Percentiles rank a stretch among this genome's conserved stretches.
These are phyloP conservation scores for Cyrtodaria siliqua DNA, from an alignment of 2,888 invertebrate species.

Conservation along the genomic window DNA sequence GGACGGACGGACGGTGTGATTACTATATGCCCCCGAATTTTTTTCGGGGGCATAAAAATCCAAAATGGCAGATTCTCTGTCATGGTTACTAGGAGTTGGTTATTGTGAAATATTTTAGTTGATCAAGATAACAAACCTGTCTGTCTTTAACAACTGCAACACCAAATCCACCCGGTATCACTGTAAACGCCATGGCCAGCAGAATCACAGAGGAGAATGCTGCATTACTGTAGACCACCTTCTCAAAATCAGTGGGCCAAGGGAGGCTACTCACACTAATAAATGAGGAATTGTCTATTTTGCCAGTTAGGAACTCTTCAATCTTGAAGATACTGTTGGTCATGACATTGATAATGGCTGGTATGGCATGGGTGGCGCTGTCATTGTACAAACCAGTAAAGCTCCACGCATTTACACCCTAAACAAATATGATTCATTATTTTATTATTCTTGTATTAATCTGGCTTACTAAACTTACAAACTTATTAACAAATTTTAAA, in stretches of 20 bases:
- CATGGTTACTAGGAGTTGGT: no score
- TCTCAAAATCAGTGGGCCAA: slow-evolving; percentile 60
- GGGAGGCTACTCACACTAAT: slow-evolving; percentile 61
- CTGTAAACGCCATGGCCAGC: slow-evolving; percentile 93
- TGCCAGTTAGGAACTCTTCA: slow-evolving; percentile 6
- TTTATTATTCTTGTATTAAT: no score
- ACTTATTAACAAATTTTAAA: no score
- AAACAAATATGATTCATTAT: no score
- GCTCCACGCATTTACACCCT: no score
- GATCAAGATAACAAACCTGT: slow-evolving; percentile 91
- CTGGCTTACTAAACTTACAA: no score
- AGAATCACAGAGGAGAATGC: slow-evolving; percentile 91
- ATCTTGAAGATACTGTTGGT: slow-evolving; percentile 65
- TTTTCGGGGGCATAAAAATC: no score
- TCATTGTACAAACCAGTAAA: slow-evolving; percentile 88
- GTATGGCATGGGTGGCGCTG: slow-evolving; percentile 92
- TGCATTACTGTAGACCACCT: slow-evolving; percentile 89
- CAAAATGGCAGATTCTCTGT: no score
- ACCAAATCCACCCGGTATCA: slow-evolving; percentile 92
- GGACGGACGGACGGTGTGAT: no score
- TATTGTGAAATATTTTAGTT: no score
- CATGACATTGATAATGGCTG: slow-evolving; percentile 87
- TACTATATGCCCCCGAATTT: no score
- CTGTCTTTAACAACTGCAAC: slow-evolving; percentile 94
- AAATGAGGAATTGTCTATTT: slow-evolving; percentile 24